Evolutionary conservation across 2,113 vertebrate genomes (phyloP), one percentile per base, ranked within the genome.

Genomic region (Pao palembangensis): DNA sequence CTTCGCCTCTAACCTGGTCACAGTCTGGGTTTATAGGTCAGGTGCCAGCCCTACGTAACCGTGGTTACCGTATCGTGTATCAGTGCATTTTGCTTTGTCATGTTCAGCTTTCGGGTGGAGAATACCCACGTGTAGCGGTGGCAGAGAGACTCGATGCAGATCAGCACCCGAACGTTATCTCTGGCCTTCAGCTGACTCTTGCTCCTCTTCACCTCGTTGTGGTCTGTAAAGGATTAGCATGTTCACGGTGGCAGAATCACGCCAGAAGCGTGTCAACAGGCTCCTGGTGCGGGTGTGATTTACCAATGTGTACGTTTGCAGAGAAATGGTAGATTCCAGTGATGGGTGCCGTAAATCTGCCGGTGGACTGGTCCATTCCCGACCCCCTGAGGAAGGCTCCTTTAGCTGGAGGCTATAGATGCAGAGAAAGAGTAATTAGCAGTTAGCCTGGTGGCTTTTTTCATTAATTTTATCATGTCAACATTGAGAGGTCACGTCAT

Each of bases 261-360:
- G 31, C 6, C 34, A 12, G 34, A 8, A 12, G 34, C 34, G 11
- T 12, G 34, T 38, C 8, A 31, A 31, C 34, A 28, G 25, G 6
- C 25, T 28, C 25, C 16, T 47, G 44, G 15, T 16, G 44, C 15
- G 7, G 34, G 10, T 38, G 25, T 23, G 49, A 64, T 62, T 93
- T 88, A 98, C 95, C 94, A 1, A 98, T 69, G 44, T 98, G 94
- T 61, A 98, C 71, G 14, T 94, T 96, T 73, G 94, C 94, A 18
- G 94, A 98, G 70, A 99, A 96, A 85, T 98, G 95, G 89, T 97
- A 98, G 90, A 98, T 96, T 69, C 94, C 95, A 0, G 93, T 90
- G 66, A 93, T 70, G 0, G 94, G 93, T 7, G 94, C 96, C 0
- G 95, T 98, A 87, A 96, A 98, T 5, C 95, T 91, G 0, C 96